Percentiles rank a stretch among this genome's conserved stretches.
These are phyloP conservation scores for Erethizon dorsatum DNA, from an alignment of 2,797 vertebrate species.

Conservation along the genomic window DNA sequence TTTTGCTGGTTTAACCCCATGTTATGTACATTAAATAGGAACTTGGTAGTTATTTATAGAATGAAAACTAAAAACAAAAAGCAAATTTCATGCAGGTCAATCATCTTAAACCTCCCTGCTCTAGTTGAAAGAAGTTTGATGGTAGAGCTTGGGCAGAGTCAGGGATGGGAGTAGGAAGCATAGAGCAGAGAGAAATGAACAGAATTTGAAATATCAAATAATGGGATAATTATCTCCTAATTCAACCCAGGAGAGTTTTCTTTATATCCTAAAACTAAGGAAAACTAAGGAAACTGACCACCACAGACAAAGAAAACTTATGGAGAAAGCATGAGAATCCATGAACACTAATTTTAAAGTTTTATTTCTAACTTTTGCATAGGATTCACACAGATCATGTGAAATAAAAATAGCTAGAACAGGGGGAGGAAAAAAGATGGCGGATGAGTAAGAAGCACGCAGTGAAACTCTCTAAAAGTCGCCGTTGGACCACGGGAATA, in stretches of 20 bases:
- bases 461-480: no score
- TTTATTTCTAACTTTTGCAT: not conserved
- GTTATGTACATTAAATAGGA: not conserved
- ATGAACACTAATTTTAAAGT: not conserved
- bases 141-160: not conserved
- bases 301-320: not conserved
- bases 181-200: not conserved
- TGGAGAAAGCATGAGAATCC: not conserved
- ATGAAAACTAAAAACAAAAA: slow-evolving; percentile 38
- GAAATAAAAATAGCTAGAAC: not conserved
- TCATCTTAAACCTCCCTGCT: not conserved
- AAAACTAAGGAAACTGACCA: not conserved
- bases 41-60: slow-evolving; percentile 8
- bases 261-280: not conserved
- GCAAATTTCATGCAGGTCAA: not conserved
- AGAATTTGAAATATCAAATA: not conserved
- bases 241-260: not conserved
- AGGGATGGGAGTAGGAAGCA: rapidly evolving
- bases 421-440: no score
- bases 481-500: no score
- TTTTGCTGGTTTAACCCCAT: not conserved
- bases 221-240: not conserved
- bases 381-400: not conserved
- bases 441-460: no score
- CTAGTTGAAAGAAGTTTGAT: not conserved